Percentiles rank a stretch among this genome's conserved stretches.
These are phyloP conservation scores for Nasalis larvatus DNA, from an alignment of 2,113 vertebrate species.

Conservation along the genomic window DNA sequence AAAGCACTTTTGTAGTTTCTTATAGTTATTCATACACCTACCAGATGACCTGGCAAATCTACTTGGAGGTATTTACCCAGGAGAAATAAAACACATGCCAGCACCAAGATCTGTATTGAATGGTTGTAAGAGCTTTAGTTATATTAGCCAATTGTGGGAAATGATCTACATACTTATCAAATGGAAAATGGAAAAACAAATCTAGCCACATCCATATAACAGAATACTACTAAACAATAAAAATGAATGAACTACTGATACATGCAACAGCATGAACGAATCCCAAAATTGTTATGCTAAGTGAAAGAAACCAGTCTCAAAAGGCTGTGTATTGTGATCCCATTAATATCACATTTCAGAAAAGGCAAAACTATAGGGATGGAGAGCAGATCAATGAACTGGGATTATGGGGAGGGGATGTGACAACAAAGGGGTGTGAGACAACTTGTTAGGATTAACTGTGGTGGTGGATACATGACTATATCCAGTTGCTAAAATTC, in stretches of 20 bases:
- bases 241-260: background rate
- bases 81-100: background rate
- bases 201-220: background rate
- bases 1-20: background rate
- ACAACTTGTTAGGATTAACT: background rate
- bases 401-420: background rate
- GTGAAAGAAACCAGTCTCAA: background rate
- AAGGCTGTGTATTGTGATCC: background rate
- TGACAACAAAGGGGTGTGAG: background rate
- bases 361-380: background rate
- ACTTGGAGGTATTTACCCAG: background rate
- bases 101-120: background rate
- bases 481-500: background rate
- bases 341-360: background rate
- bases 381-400: background rate
- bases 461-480: background rate
- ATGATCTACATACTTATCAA: background rate
- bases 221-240: background rate
- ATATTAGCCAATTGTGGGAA: background rate
- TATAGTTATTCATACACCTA: background rate
- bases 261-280: background rate
- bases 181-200: background rate
- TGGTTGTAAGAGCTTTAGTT: background rate
- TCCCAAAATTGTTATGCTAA: background rate
- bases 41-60: background rate